Conservation (phyloP, 2,888 invertebrate species). For the Melikaiella ostensackeni region DNA sequence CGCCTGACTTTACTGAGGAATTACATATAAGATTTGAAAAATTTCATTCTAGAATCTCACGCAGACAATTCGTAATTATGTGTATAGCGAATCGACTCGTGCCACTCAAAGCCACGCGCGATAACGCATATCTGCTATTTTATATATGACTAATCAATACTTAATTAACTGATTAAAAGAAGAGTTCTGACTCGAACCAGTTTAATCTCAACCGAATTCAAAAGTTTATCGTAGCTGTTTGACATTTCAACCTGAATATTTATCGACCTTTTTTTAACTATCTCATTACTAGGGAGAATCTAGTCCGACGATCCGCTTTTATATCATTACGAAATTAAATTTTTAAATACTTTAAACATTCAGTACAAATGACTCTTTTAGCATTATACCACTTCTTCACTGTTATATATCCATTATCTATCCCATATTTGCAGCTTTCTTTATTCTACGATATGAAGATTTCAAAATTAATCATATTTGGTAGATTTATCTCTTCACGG, state of each 20-base stretch:
- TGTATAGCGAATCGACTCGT: background rate
- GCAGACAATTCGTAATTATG: background rate
- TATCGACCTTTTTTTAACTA: background rate
- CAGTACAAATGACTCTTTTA: too few species aligned
- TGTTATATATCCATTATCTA: too few species aligned
- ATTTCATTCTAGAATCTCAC: slow-evolving; percentile 2
- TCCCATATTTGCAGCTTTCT: too few species aligned
- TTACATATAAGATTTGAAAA: background rate
- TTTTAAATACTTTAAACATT: too few species aligned
- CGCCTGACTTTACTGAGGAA: background rate
- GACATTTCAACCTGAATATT: background rate
- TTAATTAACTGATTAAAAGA: slow-evolving; percentile 1
- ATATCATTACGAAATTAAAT: background rate
- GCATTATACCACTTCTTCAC: too few species aligned
- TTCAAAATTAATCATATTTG: too few species aligned
- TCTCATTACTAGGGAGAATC: background rate
- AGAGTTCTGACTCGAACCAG: background rate
- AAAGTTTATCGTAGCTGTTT: background rate
- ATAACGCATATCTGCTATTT: background rate
- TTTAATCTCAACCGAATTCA: background rate
- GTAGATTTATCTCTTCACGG: too few species aligned
- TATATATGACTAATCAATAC: background rate
- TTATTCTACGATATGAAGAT: too few species aligned
- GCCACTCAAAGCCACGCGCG: background rate
- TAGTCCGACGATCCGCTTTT: background rate